Conservation (phyloP, 2,797 vertebrate genomes). For the Remorina albescens region DNA sequence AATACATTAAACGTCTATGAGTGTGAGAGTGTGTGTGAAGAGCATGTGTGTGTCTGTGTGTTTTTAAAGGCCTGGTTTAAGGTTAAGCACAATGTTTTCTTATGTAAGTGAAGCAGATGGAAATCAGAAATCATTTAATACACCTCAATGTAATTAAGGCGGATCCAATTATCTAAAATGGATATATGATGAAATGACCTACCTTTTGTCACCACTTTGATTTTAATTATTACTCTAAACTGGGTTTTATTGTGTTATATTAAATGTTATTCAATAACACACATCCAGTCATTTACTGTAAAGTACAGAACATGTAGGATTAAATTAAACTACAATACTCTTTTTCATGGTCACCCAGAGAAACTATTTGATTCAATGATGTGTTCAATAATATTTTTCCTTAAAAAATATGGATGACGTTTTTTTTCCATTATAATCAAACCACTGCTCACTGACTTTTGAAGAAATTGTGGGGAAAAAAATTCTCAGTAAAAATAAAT, state of each 20-base stretch:
- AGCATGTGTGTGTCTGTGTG: conserved; percentile 15
- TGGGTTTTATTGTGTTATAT: not conserved
- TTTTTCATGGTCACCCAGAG: not conserved
- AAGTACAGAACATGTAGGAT: not conserved
- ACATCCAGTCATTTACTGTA: not conserved
- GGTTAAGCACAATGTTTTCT: conserved; percentile 26
- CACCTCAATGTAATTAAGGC: conserved; percentile 30
- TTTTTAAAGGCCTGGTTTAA: conserved; percentile 29
- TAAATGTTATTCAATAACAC: not conserved
- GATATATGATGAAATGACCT: conserved; percentile 40
- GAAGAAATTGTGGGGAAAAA: too few species aligned
- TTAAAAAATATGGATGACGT: not conserved
- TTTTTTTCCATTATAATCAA: not conserved
- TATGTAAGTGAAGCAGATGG: conserved; percentile 53
- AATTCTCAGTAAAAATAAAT: not conserved
- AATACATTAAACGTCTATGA: conserved; percentile 72
- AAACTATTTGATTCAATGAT: not conserved
- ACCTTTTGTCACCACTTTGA: conserved; percentile 16
- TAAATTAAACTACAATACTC: not conserved
- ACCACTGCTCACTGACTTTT: not conserved
- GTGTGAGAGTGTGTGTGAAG: conserved; percentile 21
- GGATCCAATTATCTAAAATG: conserved; percentile 53
- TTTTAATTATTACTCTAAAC: not conserved
- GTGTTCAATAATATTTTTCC: not conserved
- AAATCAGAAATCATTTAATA: conserved; percentile 60